Percentiles rank a stretch among this genome's conserved stretches.
Conservation (phyloP, 2,113 vertebrate genomes). For the Lanius collurio region DNA sequence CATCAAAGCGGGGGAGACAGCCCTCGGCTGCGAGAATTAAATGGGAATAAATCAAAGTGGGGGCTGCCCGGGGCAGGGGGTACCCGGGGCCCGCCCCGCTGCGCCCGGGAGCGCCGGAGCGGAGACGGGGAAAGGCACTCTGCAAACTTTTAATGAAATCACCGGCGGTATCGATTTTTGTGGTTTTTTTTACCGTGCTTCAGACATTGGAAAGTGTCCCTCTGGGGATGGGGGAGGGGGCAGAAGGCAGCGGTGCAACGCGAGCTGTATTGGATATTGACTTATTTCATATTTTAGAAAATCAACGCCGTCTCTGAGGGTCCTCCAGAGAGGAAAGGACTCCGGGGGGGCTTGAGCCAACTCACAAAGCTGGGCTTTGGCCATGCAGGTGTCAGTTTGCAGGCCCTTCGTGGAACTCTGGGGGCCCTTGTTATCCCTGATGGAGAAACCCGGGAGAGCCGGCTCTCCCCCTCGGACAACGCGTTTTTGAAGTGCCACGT, state of each 20-base stretch:
- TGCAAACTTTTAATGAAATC: not conserved
- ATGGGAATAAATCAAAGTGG: not conserved
- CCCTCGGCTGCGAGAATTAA: not conserved
- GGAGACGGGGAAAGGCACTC: not conserved
- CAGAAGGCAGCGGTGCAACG: not conserved
- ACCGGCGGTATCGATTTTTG: not conserved
- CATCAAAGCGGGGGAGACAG: not conserved
- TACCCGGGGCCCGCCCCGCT: not conserved
- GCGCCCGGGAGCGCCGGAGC: not conserved
- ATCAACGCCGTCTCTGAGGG: not conserved
- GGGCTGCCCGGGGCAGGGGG: not conserved
- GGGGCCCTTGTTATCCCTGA: not conserved
- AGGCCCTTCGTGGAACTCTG: not conserved
- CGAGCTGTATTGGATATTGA: not conserved
- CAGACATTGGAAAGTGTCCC: not conserved
- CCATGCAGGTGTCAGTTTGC: not conserved
- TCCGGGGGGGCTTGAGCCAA: not conserved
- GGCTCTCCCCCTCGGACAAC: not conserved
- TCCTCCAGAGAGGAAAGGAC: not conserved
- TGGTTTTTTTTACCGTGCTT: not conserved
- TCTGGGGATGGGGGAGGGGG: not conserved
- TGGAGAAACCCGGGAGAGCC: not conserved
- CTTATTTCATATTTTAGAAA: constrained; percentile 4
- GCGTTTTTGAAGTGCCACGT: not conserved
- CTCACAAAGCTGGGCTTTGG: not conserved